These are phyloP conservation scores for Monoplex corrugatus DNA, from an alignment of 2,888 invertebrate genomes.

Conservation along the genomic window DNA sequence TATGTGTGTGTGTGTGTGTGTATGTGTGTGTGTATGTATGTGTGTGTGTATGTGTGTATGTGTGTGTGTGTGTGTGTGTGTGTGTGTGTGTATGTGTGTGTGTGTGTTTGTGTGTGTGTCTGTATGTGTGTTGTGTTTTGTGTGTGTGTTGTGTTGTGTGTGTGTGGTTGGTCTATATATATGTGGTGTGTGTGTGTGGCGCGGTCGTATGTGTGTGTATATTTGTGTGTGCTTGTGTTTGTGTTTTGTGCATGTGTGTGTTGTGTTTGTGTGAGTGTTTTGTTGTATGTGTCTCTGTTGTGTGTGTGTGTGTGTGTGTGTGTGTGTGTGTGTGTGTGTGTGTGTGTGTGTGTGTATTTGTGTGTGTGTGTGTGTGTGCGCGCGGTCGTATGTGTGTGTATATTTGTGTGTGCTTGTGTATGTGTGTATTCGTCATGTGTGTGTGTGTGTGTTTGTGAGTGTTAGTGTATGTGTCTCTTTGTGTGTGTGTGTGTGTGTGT, in stretches of 20 bases:
- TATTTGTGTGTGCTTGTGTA: not conserved
- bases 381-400: not conserved
- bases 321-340: not conserved
- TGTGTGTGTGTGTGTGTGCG: constrained; percentile 4
- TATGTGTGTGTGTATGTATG: not conserved
- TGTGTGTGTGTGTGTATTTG: not conserved
- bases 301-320: constrained; percentile 2
- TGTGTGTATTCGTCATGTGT: no score
- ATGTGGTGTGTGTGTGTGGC: no score
- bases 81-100: no score
- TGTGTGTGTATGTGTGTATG: not conserved
- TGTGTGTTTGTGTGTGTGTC: no score
- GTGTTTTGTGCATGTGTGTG: constrained; percentile 5
- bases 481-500: no score
- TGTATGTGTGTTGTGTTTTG: no score
- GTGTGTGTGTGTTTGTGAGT: no score
- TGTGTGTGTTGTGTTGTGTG: no score
- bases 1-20: not conserved
- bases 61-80: not conserved
- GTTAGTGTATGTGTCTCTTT: no score
- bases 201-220: no score
- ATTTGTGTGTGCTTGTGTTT: no score
- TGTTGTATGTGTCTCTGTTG: not conserved
- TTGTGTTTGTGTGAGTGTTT: constrained; percentile 7
- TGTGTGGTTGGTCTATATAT: no score